Conservation (phyloP, 1,140 invertebrate species). For the Drosophila gunungcola region DNA sequence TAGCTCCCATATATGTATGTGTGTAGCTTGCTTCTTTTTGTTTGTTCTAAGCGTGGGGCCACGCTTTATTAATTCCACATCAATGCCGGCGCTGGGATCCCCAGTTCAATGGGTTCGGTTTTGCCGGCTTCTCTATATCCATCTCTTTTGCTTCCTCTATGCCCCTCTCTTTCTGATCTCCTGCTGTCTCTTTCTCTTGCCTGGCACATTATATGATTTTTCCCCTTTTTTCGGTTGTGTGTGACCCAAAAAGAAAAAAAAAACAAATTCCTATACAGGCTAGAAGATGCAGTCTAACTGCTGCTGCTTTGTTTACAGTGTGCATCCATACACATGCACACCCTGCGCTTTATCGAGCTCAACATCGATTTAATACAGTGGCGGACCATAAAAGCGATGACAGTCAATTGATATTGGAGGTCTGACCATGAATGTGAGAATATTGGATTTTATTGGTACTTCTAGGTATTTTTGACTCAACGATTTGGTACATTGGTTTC, state of each 20-base stretch:
- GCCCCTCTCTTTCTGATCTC: background rate
- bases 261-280: constrained; percentile 17
- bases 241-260: constrained; percentile 48
- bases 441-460: too few species aligned
- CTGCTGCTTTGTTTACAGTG: constrained; percentile 57
- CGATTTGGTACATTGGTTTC: too few species aligned
- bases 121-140: background rate
- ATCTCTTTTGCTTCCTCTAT: background rate
- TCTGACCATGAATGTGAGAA: background rate
- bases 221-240: constrained; percentile 27
- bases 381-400: constrained; percentile 36
- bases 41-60: constrained; percentile 61
- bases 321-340: constrained; percentile 6
- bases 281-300: constrained; percentile 41
- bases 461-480: too few species aligned
- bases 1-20: background rate
- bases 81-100: constrained; percentile 58
- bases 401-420: constrained; percentile 20
- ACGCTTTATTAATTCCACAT: constrained; percentile 79
- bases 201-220: constrained; percentile 25
- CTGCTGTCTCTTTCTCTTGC: background rate
- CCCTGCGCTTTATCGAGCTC: constrained; percentile 24
- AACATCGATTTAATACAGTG: constrained; percentile 53
- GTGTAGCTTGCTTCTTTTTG: constrained; percentile 21
- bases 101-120: constrained; percentile 62